Evolutionary conservation across 1,140 invertebrate species (phyloP), one percentile per base, ranked within the genome.

Genomic region (Thalassaphorura encarpata): DNA sequence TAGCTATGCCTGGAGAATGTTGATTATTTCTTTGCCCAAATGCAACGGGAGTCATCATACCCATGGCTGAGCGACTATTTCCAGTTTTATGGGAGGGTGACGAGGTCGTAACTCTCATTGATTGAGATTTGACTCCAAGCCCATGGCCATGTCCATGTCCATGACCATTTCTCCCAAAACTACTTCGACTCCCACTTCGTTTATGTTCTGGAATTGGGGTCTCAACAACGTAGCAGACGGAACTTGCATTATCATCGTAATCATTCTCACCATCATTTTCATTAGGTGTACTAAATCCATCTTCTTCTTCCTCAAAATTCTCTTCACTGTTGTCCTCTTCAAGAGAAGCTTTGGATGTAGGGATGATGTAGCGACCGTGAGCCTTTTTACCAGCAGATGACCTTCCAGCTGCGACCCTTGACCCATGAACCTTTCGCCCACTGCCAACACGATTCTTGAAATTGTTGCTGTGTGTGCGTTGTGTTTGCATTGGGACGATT

Each of bases 251-350:
- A 1, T 54, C 45, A 19, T 18, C 33, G 16, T 56, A 42, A 15
- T 61, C 55, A 3, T 54, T 31, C 26, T 54, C 53, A 16, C 29
- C 33, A 68, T 80, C 77, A 31, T 74, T 74, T 57, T 80, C 78
- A 26, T 54, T 61, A 29, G 59, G 58, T 4, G 59, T 46, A 43
- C 55, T 58, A 41, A 52, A 52, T 5, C 19, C 54, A 15, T 55
- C 56, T 31, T 62, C 51, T 18, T 57, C 57, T 24, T 60, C 52
- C 15, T 63, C 66, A 36, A 66, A 56, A 66, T 72, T 51, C 52
- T 56, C 51, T 43, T 54, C 47, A 46, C 62, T 53, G 43, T 66
- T 42, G 16, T 66, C 61, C 39, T 59, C 54, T 41, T 66, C 23
- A 56, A 57, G 19, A 57, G 28, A 3, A 46, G 55, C 15, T 60